A percentile compares a stretch with the other conserved stretches of the same genome.
phyloP scores from a whole-genome alignment of 2,113 vertebrate genomes.

The Neopipo cinnamomea region DNA sequence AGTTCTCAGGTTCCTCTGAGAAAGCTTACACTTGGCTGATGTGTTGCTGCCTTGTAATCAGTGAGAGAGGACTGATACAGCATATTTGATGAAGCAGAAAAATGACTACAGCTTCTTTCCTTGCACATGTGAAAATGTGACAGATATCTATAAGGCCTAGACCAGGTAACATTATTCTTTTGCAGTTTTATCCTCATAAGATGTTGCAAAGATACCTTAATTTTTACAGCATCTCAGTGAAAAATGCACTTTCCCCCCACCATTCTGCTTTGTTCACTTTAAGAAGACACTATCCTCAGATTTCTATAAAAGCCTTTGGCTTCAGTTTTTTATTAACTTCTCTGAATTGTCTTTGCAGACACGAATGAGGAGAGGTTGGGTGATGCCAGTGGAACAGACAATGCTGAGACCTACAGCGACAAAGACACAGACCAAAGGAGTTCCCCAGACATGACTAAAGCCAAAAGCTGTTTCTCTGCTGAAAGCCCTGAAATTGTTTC shows the following conservation, averaged over 20 bases:
- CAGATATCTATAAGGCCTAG: not conserved
- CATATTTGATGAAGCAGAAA: not conserved
- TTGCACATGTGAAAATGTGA: not conserved
- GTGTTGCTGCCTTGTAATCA: not conserved
- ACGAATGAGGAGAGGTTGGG: constrained; percentile 81
- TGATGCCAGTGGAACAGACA: constrained; percentile 81
- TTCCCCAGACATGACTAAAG: constrained; percentile 86
- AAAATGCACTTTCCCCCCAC: accelerated
- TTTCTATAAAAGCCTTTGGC: not conserved
- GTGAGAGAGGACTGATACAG: not conserved
- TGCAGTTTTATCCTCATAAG: not conserved
- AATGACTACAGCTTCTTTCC: not conserved
- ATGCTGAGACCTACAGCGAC: constrained; percentile 85
- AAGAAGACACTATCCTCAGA: not conserved
- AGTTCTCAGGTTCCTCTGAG: not conserved
- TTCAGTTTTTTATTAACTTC: constrained; percentile 2
- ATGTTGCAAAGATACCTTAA: not conserved
- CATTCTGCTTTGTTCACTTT: not conserved
- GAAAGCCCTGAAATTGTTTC: constrained; percentile 85
- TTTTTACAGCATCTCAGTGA: not conserved
- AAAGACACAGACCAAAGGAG: constrained; percentile 87
- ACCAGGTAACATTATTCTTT: not conserved
- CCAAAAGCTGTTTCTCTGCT: constrained; percentile 83
- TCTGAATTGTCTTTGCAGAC: constrained; percentile 76
- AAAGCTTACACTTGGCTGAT: not conserved